phyloP scores from a whole-genome alignment of 2,888 invertebrate species.

The Pterostichus niger region DNA sequence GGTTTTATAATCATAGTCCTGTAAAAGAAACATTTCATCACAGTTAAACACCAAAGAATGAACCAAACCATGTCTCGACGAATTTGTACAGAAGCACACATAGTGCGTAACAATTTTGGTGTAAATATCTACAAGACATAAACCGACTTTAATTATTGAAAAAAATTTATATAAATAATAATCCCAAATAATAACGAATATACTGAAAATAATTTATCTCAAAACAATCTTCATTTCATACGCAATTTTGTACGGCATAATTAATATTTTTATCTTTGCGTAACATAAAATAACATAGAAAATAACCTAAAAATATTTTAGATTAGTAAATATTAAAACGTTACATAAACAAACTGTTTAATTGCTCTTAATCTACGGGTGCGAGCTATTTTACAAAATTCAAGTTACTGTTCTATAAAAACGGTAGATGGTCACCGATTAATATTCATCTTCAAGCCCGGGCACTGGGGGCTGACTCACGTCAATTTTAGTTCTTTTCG shows the following conservation, averaged over 20 bases:
- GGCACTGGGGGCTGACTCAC: slow-evolving; percentile 75
- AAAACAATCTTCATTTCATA: neutral
- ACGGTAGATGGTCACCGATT: neutral
- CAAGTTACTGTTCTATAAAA: slow-evolving; percentile 24
- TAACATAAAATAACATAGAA: slow-evolving; percentile 44
- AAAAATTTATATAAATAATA: slow-evolving; percentile 35
- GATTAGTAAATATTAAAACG: slow-evolving; percentile 50
- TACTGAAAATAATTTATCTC: slow-evolving; percentile 24
- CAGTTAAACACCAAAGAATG: slow-evolving; percentile 17
- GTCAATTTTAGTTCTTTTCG: slow-evolving; percentile 72
- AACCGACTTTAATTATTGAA: neutral
- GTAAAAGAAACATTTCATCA: slow-evolving; percentile 36
- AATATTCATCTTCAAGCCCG: slow-evolving; percentile 73
- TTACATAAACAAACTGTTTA: slow-evolving; percentile 24
- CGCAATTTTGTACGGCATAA: slow-evolving; percentile 36
- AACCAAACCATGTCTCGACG: neutral
- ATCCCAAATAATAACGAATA: slow-evolving; percentile 24
- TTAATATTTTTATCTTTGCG: slow-evolving; percentile 15
- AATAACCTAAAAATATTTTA: slow-evolving; percentile 40
- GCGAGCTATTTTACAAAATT: slow-evolving; percentile 54
- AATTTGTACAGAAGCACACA: slow-evolving; percentile 22
- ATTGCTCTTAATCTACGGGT: slow-evolving; percentile 46
- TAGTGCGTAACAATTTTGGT: slow-evolving; percentile 51
- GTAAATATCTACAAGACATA: slow-evolving; percentile 32
- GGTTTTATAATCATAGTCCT: slow-evolving; percentile 13